phyloP scores from a whole-genome alignment of 2,797 vertebrate genomes.

The Tolypeutes matacus region DNA sequence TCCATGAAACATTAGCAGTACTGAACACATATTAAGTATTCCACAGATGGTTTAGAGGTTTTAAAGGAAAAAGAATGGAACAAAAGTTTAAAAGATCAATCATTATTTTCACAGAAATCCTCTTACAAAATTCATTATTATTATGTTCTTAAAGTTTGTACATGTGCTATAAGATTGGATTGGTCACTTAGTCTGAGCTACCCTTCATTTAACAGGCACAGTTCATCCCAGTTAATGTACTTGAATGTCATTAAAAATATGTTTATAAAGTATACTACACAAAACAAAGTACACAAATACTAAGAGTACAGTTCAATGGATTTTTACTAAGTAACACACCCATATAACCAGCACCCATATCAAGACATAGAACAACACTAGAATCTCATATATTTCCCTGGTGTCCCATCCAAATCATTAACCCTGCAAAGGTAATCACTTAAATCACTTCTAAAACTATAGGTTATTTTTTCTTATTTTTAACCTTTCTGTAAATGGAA shows the following conservation, averaged over 20 bases:
- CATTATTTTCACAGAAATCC: not conserved
- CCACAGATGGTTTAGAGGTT: not conserved
- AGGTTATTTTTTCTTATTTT: not conserved
- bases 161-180: not conserved
- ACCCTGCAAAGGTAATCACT: not conserved
- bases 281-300: not conserved
- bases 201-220: not conserved
- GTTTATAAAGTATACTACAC: not conserved
- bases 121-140: not conserved
- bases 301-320: not conserved
- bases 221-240: not conserved
- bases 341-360: not conserved
- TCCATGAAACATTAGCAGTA: not conserved
- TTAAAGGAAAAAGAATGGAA: not conserved
- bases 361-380: not conserved
- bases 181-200: not conserved
- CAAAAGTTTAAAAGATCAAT: constrained; percentile 10
- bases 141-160: not conserved
- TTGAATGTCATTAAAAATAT: constrained; percentile 5
- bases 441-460: not conserved
- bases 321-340: not conserved
- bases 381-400: not conserved
- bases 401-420: not conserved
- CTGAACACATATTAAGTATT: not conserved
- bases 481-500: not conserved